Conservation (phyloP, 2,113 vertebrate species). For the Malurus elegans region DNA sequence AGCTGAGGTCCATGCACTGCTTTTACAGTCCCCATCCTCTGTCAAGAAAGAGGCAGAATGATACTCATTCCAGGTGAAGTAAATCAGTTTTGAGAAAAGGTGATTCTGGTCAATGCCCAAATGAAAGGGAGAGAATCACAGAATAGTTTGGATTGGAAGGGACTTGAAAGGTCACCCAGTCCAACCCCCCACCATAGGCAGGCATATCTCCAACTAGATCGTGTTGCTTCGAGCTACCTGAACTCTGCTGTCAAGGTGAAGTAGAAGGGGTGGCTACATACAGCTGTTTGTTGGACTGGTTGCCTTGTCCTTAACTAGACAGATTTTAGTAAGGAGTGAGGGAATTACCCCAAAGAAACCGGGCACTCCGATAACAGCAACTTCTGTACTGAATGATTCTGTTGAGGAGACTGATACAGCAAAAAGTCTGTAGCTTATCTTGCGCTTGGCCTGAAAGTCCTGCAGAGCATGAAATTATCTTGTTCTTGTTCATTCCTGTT, state of each 20-base stretch:
- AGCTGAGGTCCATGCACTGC: not conserved
- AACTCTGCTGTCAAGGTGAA: not conserved
- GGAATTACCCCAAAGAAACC: not conserved
- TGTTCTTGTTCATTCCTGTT: not conserved
- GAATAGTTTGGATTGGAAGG: not conserved
- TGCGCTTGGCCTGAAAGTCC: not conserved
- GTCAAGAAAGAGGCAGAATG: not conserved
- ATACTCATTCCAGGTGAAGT: not conserved
- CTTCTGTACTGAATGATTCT: not conserved
- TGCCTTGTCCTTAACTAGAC: not conserved
- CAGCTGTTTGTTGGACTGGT: not conserved
- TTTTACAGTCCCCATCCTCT: not conserved
- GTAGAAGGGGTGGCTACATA: not conserved
- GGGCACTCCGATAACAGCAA: not conserved
- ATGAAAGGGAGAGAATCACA: not conserved
- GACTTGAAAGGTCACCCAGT: not conserved
- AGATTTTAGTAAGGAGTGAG: not conserved
- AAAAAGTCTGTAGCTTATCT: not conserved
- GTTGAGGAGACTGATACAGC: not conserved
- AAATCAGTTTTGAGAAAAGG: not conserved
- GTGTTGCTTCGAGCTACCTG: not conserved
- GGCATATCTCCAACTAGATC: not conserved
- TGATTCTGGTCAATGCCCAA: not conserved
- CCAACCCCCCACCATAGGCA: fast-evolving
- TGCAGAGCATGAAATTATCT: not conserved